Base-by-base conservation (phyloP, 37 sponge, comb jelly and placozoan species). In the Cliona cf. orientalis region DNA sequence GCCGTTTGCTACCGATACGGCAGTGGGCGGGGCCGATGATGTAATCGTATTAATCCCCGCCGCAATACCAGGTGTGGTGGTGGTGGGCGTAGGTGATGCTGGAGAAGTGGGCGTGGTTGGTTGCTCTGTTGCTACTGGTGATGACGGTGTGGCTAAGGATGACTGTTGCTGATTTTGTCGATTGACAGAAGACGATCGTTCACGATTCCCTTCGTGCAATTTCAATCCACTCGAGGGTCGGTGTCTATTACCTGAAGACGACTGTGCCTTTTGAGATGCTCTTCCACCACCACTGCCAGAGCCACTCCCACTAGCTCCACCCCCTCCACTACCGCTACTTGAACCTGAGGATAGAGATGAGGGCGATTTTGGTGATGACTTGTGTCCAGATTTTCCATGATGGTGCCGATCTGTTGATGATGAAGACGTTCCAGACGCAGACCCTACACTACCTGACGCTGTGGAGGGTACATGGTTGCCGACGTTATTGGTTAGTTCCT, bases 1-100 rank as follows among this genome's bases (percentile, higher is more conserved):
- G 17, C 84, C 84, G 43, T 74, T 73, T 2, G 84, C 45, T 14
- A 46, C 46, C 22, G 55, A n/a, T 25, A 69, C 22, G 7, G 35
- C 12, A 35, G 43, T 41, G 2, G 66, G 36, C 3, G 28, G 2
- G 12, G 28, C 19, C 4, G 62, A 32, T 41, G 23, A 42, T 11
- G 70, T 25, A 3, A 69, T 9, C n/a, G n/a, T n/a, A n/a, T n/a
- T n/a, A n/a, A n/a, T n/a, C n/a, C n/a, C n/a, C n/a, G n/a, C n/a
- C n/a, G n/a, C n/a, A n/a, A n/a, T n/a, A n/a, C n/a, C n/a, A n/a
- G n/a, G n/a, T n/a, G n/a, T n/a, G n/a, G n/a, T n/a, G n/a, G n/a
- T n/a, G n/a, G n/a, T n/a, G n/a, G n/a, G n/a, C n/a, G n/a, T n/a
- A n/a, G n/a, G n/a, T n/a, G n/a, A n/a, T n/a, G n/a, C n/a, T n/a